Percentiles rank a stretch among this genome's conserved stretches.
Evolutionary conservation across 2,113 vertebrate species (phyloP).

Genomic region (Bos taurus): ARS-UCD2.0 NC_037334.1:26637501-26638000

Average conservation of each 20-base stretch:
- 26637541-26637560: not conserved
- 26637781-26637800: not conserved
- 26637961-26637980: not conserved
- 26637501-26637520: not conserved
- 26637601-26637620: not conserved
- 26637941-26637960: not conserved
- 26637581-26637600: not conserved
- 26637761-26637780: not conserved
- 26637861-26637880: not conserved
- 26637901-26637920: not conserved
- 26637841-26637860: not conserved
- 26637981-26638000: not conserved
- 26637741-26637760: conserved; percentile 3
- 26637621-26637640: not conserved
- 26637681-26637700: not conserved
- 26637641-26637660: not conserved
- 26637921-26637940: not conserved
- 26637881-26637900: not conserved
- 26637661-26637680: not conserved
- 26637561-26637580: not conserved
- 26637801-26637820: not conserved
- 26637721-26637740: not conserved
- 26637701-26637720: not conserved
- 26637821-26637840: not conserved
- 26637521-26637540: not conserved